Percentiles rank a stretch among this genome's conserved stretches.
phyloP scores from a whole-genome alignment of 2,113 vertebrate genomes.

The Triplophysa dalaica region DNA sequence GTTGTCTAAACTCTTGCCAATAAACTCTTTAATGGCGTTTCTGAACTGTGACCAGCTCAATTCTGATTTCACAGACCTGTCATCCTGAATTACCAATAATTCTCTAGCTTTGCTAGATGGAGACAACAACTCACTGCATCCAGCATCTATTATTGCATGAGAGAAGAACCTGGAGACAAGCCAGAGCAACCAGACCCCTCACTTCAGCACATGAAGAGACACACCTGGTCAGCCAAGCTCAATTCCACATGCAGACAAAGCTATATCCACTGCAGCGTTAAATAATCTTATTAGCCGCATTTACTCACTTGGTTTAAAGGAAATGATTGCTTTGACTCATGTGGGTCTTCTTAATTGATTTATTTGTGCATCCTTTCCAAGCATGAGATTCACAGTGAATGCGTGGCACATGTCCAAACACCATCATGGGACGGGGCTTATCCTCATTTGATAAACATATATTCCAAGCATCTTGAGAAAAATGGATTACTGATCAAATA shows the following conservation, averaged over 20 bases:
- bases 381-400: slow-evolving; percentile 3
- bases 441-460: background rate
- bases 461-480: background rate
- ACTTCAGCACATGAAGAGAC: background rate
- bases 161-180: slow-evolving; percentile 27
- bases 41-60: slow-evolving; percentile 58
- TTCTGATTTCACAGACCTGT: slow-evolving; percentile 66
- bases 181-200: slow-evolving; percentile 3
- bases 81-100: slow-evolving; percentile 59
- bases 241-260: slow-evolving; percentile 20
- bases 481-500: slow-evolving; percentile 1
- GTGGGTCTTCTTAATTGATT: slow-evolving; percentile 31
- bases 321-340: slow-evolving; percentile 31
- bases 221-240: slow-evolving; percentile 17
- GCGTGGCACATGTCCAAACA: background rate
- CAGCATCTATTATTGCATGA: slow-evolving; percentile 53
- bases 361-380: slow-evolving; percentile 7
- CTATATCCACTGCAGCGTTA: slow-evolving; percentile 4
- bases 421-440: background rate
- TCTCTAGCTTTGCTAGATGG: slow-evolving; percentile 46
- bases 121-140: slow-evolving; percentile 36
- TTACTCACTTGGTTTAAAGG: slow-evolving; percentile 28
- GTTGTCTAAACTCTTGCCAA: background rate
- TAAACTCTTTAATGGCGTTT: slow-evolving; percentile 45
- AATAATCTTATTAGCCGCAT: slow-evolving; percentile 19